A percentile compares a stretch with the other conserved stretches of the same genome.
phyloP scores from a whole-genome alignment of 2,797 vertebrate species.

The Botia almorhae region DNA sequence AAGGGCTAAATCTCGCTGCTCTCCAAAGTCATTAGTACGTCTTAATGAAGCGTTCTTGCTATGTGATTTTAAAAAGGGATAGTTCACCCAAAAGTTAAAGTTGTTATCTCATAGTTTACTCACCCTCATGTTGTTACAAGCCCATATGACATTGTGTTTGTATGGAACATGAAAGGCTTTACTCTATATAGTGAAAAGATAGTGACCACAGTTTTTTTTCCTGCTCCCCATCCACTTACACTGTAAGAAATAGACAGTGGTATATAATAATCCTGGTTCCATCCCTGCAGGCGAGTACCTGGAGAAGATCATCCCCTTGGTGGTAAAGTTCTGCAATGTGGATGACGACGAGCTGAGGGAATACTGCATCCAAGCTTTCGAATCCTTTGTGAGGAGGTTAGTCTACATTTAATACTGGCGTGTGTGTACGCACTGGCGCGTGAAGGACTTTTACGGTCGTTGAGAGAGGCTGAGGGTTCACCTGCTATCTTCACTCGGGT shows the following conservation, averaged over 20 bases:
- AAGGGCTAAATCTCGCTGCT: slow-evolving; percentile 27
- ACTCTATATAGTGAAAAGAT: background rate
- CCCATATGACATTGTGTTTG: too few relatives aligned
- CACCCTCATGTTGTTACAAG: too few relatives aligned
- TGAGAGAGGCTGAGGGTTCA: background rate
- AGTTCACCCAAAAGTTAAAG: background rate
- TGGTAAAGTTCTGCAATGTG: slow-evolving; percentile 97
- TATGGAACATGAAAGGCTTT: background rate
- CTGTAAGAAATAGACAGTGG: background rate
- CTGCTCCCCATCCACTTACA: too few relatives aligned
- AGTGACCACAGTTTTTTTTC: background rate
- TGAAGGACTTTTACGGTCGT: background rate
- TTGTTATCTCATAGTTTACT: too few relatives aligned
- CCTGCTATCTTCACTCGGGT: background rate
- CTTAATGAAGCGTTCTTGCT: background rate
- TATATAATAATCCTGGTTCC: slow-evolving; percentile 20
- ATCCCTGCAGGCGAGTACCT: slow-evolving; percentile 59
- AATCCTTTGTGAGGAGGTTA: slow-evolving; percentile 97
- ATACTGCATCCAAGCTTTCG: slow-evolving; percentile 99
- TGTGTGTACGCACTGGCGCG: background rate
- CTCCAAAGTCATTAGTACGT: slow-evolving; percentile 31
- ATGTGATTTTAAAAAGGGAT: slow-evolving; percentile 2
- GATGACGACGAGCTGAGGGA: slow-evolving; percentile 97
- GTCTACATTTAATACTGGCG: background rate
- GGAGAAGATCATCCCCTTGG: slow-evolving; percentile 58